A percentile compares a stretch with the other conserved stretches of the same genome.
Evolutionary conservation across 2,113 vertebrate species (phyloP).

Genomic region (Deroptyus accipitrinus): DNA sequence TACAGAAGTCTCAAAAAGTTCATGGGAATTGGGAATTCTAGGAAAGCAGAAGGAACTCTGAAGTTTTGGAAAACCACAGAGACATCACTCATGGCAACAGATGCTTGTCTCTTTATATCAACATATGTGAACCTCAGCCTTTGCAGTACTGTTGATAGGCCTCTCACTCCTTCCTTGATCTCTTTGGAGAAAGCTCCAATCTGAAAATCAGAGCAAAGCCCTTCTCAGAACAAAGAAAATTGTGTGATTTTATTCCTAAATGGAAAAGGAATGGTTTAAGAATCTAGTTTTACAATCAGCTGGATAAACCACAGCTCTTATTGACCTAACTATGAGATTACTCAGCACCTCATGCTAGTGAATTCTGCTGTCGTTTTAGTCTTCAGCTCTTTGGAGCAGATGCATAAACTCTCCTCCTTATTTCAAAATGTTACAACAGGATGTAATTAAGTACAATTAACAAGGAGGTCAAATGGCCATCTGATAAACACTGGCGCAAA

Average conservation of each 20-base stretch:
- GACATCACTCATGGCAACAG: not conserved
- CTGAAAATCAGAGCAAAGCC: not conserved
- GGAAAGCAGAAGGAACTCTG: not conserved
- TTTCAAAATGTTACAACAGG: slow-evolving; percentile 82
- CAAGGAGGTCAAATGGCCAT: slow-evolving; percentile 84
- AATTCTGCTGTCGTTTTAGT: not conserved
- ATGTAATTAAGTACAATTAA: slow-evolving; percentile 89
- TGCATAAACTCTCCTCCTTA: slow-evolving; percentile 61
- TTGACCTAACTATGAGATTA: not conserved
- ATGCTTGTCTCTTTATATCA: not conserved
- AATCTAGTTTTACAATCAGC: not conserved
- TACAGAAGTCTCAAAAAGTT: not conserved
- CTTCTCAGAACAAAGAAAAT: not conserved
- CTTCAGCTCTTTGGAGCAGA: slow-evolving; percentile 35
- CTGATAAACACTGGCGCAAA: slow-evolving; percentile 78
- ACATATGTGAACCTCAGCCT: not conserved
- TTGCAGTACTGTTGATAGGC: not conserved
- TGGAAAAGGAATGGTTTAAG: not conserved
- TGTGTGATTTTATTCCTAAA: not conserved
- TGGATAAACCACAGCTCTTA: not conserved
- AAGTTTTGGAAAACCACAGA: not conserved
- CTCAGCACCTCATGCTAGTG: not conserved
- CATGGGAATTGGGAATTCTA: not conserved
- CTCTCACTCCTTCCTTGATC: not conserved
- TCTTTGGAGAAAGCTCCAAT: not conserved